Evolutionary conservation across 2,888 invertebrate genomes (phyloP).

Genomic region (Pachycephus smyrnensis): DNA sequence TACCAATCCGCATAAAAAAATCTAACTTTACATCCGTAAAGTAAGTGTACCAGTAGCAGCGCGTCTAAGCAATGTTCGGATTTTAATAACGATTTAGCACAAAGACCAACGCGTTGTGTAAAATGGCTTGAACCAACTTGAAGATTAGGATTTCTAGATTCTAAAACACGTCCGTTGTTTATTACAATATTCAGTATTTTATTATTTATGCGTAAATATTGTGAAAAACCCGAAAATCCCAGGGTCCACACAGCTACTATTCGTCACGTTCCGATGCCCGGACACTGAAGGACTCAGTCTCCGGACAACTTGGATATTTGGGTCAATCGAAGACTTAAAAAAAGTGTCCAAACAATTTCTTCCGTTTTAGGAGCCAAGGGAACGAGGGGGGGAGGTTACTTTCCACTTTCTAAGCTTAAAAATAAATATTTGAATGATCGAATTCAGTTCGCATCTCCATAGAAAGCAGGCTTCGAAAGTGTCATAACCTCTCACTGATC

Average conservation of each 20-base stretch:
- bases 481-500: no score
- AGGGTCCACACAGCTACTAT: background rate
- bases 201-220: background rate
- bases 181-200: background rate
- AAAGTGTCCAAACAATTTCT: background rate
- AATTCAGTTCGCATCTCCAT: no score
- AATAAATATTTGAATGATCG: no score
- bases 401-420: no score
- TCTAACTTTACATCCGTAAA: no score
- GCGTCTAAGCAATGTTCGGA: background rate
- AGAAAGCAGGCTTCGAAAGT: no score
- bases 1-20: background rate
- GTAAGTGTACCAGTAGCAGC: background rate
- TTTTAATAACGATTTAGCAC: background rate
- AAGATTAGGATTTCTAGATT: background rate
- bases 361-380: no score
- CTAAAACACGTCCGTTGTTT: background rate
- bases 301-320: background rate
- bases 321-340: background rate
- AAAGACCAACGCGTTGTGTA: background rate
- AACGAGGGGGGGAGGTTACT: no score
- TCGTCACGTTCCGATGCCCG: background rate
- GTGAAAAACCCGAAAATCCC: background rate
- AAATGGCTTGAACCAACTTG: background rate
- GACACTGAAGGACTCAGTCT: background rate